A percentile compares a stretch with the other conserved stretches of the same genome.
phyloP scores from a whole-genome alignment of 2,888 invertebrate genomes.

The Himalopsyche kuldschensis region DNA sequence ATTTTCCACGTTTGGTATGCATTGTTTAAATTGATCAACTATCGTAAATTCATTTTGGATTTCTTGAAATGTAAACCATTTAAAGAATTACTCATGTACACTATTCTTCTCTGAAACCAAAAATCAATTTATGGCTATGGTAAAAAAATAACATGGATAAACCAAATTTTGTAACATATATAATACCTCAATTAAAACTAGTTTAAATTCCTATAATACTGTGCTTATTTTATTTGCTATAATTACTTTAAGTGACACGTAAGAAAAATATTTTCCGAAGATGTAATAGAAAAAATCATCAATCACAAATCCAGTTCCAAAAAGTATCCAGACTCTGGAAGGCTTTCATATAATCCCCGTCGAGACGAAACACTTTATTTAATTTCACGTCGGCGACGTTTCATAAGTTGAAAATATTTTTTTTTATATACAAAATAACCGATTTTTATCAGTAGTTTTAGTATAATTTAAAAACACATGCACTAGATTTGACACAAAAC shows the following conservation, averaged over 20 bases:
- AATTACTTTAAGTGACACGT: background rate
- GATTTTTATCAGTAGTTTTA: background rate
- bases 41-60: background rate
- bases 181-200: too few relatives aligned
- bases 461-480: background rate
- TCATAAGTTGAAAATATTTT: background rate
- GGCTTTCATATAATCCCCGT: background rate
- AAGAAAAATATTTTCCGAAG: background rate
- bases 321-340: background rate
- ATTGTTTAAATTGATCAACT: background rate
- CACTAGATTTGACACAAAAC: background rate
- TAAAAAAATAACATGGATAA: too few relatives aligned
- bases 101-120: too few relatives aligned
- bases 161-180: too few relatives aligned
- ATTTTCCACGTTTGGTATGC: conserved; percentile 2
- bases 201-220: background rate
- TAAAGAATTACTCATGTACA: too few relatives aligned
- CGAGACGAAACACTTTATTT: background rate
- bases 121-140: too few relatives aligned
- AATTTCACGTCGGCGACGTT: background rate
- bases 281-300: background rate
- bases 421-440: background rate
- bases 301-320: conserved; percentile 1
- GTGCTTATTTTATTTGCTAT: background rate
- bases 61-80: too few relatives aligned